These are phyloP conservation scores for Pterobdella sp. DNA, from an alignment of 2,888 invertebrate genomes.

Conservation along the genomic window DNA sequence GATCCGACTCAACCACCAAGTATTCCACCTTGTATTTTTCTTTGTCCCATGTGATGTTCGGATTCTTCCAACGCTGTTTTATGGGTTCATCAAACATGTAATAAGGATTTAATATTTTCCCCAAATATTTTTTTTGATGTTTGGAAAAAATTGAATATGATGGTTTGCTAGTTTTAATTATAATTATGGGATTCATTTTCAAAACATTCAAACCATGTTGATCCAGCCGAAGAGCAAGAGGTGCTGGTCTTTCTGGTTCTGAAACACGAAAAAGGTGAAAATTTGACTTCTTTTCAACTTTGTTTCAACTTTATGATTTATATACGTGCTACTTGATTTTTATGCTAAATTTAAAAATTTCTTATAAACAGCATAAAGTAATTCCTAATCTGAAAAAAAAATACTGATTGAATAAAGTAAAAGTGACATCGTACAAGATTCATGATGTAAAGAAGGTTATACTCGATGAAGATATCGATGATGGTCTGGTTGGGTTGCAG, in stretches of 20 bases:
- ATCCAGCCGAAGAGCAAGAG: constrained; percentile 24
- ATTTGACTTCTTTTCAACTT: no score
- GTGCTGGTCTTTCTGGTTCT: constrained; percentile 27
- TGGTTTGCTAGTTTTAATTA: neutral
- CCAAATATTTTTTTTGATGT: neutral
- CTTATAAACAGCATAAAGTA: neutral
- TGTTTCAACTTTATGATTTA: neutral
- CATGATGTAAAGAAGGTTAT: constrained; percentile 19
- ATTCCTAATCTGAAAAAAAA: neutral
- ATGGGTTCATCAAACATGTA: neutral
- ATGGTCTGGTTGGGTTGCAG: neutral
- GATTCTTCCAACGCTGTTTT: constrained; percentile 19
- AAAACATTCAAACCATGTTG: constrained; percentile 18
- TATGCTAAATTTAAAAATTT: neutral
- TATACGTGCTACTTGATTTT: neutral
- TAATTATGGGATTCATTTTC: neutral
- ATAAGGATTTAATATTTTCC: neutral
- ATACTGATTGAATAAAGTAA: neutral
- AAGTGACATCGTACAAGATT: neutral
- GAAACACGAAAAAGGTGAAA: neutral
- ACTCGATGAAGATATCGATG: constrained; percentile 7
- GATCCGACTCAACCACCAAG: neutral
- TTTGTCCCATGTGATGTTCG: constrained; percentile 9
- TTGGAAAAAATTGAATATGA: neutral
- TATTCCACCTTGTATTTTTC: constrained; percentile 18